Conservation (phyloP, 1,140 invertebrate genomes). For the Vollenhovia emeryi region DNA sequence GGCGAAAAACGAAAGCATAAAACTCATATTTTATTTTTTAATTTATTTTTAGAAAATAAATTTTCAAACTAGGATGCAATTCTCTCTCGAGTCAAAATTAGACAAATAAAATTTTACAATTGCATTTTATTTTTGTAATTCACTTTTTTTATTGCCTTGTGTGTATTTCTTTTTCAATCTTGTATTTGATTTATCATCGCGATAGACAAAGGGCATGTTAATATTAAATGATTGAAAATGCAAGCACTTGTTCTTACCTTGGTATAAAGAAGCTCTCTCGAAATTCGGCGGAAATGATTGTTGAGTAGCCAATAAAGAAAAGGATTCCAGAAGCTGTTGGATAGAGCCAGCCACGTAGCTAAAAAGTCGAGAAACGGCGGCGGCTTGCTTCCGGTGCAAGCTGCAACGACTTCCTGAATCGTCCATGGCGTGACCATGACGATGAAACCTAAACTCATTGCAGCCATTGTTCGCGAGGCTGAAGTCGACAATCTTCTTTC, state of each 20-base stretch:
- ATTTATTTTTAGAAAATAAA: background rate
- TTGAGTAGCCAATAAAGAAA: conserved; percentile 95
- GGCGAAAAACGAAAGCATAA: background rate
- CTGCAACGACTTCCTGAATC: conserved; percentile 94
- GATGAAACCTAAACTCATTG: conserved; percentile 95
- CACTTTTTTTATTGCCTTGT: background rate
- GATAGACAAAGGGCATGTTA: background rate
- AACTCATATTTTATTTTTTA: background rate
- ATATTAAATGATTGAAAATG: background rate
- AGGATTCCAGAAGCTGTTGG: conserved; percentile 95
- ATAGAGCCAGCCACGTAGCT: conserved; percentile 93
- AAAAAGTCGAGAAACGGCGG: conserved; percentile 93
- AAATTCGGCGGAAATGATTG: conserved; percentile 93
- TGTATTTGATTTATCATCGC: background rate
- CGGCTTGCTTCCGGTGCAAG: conserved; percentile 93
- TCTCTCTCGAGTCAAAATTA: background rate
- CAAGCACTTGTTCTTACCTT: conserved; percentile 86
- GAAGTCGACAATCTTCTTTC: conserved; percentile 91
- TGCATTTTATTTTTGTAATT: background rate
- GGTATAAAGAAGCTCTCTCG: conserved; percentile 90
- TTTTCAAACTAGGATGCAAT: background rate
- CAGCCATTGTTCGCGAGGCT: conserved; percentile 94
- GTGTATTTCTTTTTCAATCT: background rate
- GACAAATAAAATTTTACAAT: background rate
- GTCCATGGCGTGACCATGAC: conserved; percentile 95